Evolutionary conservation across 2,113 vertebrate genomes (phyloP), one percentile per base, ranked within the genome.

Genomic region (Heterotis niloticus): DNA sequence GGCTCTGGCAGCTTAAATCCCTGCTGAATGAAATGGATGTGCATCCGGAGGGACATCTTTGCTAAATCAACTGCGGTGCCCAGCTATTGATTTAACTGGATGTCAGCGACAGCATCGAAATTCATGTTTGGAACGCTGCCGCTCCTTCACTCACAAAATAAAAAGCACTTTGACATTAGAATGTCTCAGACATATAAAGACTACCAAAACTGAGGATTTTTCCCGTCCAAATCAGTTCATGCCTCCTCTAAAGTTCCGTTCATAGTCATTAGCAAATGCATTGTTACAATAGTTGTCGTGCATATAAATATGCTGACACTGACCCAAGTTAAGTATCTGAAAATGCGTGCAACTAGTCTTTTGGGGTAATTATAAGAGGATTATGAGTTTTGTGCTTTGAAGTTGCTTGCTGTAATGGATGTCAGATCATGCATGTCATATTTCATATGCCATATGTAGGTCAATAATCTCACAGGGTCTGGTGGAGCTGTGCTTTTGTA

Each of bases 1-100:
- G 68, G 52, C 44, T 60, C 17, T 76, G 73, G 64, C 74, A 77
- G n/a, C 64, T 71, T 20, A 66, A 78, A 78, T 78, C 62, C 44
- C 60, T n/a, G 23, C 51, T 70, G 64, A 57, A 78, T 78, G 64
- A 56, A 73, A 62, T 56, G 51, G 77, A 66, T 9, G 34, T 34
- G 28, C 20, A 28, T 75, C 59, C 18, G 7, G 60, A 57, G 5
- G 24, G 29, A 59, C 9, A 44, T 66, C 64, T 81, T 60, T 28
- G 16, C 29, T 23, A 18, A 78, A 26, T 14, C 24, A 9, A 16
- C 14, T 24, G 13, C 51, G 17, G 54, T 54, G 51, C 68, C 52
- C 70, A n/a, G 70, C 18, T 56, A n/a, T 54, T 72, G 70, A 72
- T 44, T 72, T 0, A 62, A 62, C 13, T 62, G 51, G 51, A 54